phyloP scores from a whole-genome alignment of 2,888 invertebrate genomes.

The Eupithecia centaureata region DNA sequence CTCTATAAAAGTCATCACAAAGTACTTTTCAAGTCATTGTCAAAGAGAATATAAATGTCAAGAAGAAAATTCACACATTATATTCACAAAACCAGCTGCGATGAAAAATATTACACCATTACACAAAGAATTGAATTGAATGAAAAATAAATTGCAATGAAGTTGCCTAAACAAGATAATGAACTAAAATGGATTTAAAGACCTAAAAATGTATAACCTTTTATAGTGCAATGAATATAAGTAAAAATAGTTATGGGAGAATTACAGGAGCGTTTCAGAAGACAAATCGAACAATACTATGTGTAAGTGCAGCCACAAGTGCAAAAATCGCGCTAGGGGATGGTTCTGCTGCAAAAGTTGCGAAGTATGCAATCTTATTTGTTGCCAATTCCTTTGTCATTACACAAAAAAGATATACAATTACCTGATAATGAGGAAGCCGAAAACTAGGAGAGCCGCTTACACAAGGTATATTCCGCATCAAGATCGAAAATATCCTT shows the following conservation, averaged over 20 bases:
- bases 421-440: constrained; percentile 24
- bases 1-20: not conserved
- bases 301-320: constrained; percentile 8
- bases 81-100: not conserved
- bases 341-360: constrained; percentile 36
- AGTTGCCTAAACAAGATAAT: not conserved
- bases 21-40: constrained; percentile 1
- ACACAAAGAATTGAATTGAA: no score
- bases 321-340: constrained; percentile 21
- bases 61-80: not conserved
- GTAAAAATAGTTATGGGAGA: constrained; percentile 32
- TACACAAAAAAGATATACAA: not conserved
- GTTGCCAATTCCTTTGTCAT: constrained; percentile 4
- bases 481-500: not conserved
- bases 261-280: not conserved
- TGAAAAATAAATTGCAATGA: not conserved
- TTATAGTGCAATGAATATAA: not conserved
- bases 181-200: not conserved
- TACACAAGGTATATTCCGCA: not conserved
- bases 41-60: no score
- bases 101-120: no score
- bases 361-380: constrained; percentile 6
- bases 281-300: not conserved
- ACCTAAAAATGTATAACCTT: not conserved
- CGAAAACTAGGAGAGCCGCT: not conserved